phyloP scores from a whole-genome alignment of 2,888 invertebrate species.

The Eulithis testata region DNA sequence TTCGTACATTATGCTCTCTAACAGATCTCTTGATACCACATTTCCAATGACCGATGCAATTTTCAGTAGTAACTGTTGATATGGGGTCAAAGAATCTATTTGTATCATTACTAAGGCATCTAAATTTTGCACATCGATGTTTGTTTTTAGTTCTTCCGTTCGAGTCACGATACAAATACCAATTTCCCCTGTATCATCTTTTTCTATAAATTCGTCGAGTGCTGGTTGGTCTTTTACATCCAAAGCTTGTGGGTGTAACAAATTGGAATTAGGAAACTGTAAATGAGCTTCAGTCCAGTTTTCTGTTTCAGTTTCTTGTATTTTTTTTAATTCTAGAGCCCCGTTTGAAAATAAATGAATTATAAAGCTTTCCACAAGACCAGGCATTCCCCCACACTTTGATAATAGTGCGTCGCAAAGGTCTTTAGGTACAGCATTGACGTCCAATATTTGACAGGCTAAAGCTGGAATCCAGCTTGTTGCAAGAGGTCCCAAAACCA shows the following conservation, averaged over 20 bases:
- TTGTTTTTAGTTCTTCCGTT: slow-evolving; percentile 66
- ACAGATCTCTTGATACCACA: slow-evolving; percentile 77
- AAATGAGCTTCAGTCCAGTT: slow-evolving; percentile 58
- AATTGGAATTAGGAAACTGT: slow-evolving; percentile 64
- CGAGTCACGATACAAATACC: slow-evolving; percentile 66
- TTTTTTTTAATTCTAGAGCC: slow-evolving; percentile 67
- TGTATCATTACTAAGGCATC: slow-evolving; percentile 81
- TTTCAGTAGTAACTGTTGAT: slow-evolving; percentile 85
- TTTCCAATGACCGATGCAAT: slow-evolving; percentile 85
- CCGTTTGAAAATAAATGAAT: slow-evolving; percentile 79
- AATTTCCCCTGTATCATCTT: slow-evolving; percentile 57
- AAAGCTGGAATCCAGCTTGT: slow-evolving; percentile 73
- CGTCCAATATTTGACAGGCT: slow-evolving; percentile 86
- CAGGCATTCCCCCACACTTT: slow-evolving; percentile 81
- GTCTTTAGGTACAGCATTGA: slow-evolving; percentile 81
- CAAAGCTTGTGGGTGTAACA: slow-evolving; percentile 68
- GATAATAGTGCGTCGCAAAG: slow-evolving; percentile 74
- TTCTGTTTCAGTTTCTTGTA: slow-evolving; percentile 55
- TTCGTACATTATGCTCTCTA: slow-evolving; percentile 83
- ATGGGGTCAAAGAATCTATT: slow-evolving; percentile 83
- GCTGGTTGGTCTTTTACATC: slow-evolving; percentile 58
- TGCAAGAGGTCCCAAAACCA: slow-evolving; percentile 70
- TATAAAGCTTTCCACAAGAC: slow-evolving; percentile 80
- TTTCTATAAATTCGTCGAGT: slow-evolving; percentile 59
- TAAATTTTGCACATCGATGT: slow-evolving; percentile 71